Base-by-base conservation (phyloP, 1,140 invertebrate species). In the Eubasilissa regina region DNA sequence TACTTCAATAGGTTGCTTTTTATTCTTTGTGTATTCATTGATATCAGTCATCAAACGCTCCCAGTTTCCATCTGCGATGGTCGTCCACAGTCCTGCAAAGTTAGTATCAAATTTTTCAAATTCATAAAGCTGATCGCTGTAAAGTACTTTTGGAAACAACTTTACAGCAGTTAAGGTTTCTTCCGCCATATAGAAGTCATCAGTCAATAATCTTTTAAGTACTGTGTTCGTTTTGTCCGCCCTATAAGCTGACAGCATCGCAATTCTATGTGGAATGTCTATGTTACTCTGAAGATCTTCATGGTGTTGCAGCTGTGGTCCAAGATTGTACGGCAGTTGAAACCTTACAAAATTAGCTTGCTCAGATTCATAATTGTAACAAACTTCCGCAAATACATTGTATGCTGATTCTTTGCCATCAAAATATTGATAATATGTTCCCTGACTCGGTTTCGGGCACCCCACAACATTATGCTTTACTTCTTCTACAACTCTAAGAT, bases 51-150 rank as follows among this genome's bases (percentile, higher is more conserved):
- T 43, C n/a, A 81, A 11, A 43, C 53, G 74, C n/a, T 62, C 25
- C 79, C 79, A 83, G 73, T 83, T 83, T 47, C 81, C 81, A 0
- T 75, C 11, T 8, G 73, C 73, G 4, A 83, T 77, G 9, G 68
- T 79, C 4, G 53, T 72, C 79, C 79, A 83, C 44, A 79, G 11
- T 35, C 62, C 73, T 19, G 79, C 79, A 44, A 72, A 75, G 56
- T 83, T 83, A 4, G 79, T 77, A 6, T 80, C 73, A 64, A 81
- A 83, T 55, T 77, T 80, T 48, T 79, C 70, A 15, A 78, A 58
- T 15, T 81, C 79, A 47, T 79, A 62, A 1, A 79, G 60, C 53
- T 83, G 81, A 6, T 79, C 72, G 64, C 74, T 79, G 48, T 76
- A 77, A 13, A 83, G 70, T 4, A 17, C 12, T 17, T 75, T 75